Evolutionary conservation across 2,888 invertebrate genomes (phyloP).

Genomic region (Arge pagana): DNA sequence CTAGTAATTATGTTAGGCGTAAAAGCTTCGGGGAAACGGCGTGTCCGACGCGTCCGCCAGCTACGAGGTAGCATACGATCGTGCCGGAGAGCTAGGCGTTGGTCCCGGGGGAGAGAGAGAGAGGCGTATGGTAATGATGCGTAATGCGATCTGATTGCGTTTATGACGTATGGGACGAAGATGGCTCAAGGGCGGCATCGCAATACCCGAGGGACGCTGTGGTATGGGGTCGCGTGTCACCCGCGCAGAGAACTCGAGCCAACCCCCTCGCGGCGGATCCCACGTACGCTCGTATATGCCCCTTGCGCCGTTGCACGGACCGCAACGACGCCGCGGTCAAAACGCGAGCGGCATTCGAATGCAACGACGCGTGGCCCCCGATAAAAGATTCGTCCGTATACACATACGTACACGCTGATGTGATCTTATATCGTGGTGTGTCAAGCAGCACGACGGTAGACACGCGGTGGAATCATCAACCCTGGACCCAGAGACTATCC

Average conservation of each 20-base stretch:
- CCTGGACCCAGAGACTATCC: too few species aligned
- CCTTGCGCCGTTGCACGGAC: background rate
- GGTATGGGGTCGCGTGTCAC: slow-evolving; percentile 35
- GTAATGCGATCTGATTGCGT: slow-evolving; percentile 50
- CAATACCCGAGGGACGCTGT: too few species aligned
- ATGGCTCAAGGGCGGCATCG: slow-evolving; percentile 10
- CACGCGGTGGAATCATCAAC: too few species aligned
- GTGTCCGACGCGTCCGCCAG: too few species aligned
- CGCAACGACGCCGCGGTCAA: slow-evolving; percentile 16
- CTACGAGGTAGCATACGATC: too few species aligned
- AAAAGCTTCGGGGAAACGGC: too few species aligned
- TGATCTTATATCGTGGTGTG: too few species aligned
- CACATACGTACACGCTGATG: too few species aligned
- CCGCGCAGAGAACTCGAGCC: slow-evolving; percentile 17
- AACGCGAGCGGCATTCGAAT: slow-evolving; percentile 10
- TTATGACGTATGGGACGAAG: slow-evolving; percentile 42
- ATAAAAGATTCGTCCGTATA: slow-evolving; percentile 26
- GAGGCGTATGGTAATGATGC: slow-evolving; percentile 45
- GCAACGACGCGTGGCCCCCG: slow-evolving; percentile 24
- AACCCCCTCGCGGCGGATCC: background rate
- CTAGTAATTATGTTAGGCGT: too few species aligned
- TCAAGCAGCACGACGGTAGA: too few species aligned
- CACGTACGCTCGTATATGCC: background rate
- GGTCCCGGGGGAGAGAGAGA: slow-evolving; percentile 11
- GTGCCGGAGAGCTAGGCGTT: too few species aligned